phyloP scores from a whole-genome alignment of 2,888 invertebrate genomes.

The Caradrina kadenii region DNA sequence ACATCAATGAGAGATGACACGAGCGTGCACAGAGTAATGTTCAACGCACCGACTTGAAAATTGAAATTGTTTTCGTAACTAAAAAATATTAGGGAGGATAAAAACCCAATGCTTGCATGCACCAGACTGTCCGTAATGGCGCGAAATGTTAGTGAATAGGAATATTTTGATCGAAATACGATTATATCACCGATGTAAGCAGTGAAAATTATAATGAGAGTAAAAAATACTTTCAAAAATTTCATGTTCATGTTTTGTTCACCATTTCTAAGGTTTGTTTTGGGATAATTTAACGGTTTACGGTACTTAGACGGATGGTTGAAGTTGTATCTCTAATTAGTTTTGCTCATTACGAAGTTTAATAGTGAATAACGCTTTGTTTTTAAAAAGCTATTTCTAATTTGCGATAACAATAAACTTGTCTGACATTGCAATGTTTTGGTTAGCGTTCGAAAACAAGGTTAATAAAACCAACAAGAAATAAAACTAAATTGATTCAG shows the following conservation, averaged over 20 bases:
- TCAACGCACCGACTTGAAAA: slow-evolving; percentile 64
- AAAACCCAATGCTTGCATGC: slow-evolving; percentile 77
- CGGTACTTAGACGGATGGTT: background rate
- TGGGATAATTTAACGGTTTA: slow-evolving; percentile 2
- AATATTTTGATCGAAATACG: slow-evolving; percentile 81
- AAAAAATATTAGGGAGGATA: slow-evolving; percentile 80
- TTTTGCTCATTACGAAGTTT: slow-evolving; percentile 33
- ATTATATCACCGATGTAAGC: slow-evolving; percentile 80
- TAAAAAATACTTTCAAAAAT: slow-evolving; percentile 70
- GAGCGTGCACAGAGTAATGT: slow-evolving; percentile 78
- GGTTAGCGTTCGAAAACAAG: slow-evolving; percentile 29
- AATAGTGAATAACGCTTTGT: background rate
- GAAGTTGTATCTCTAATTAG: slow-evolving; percentile 5
- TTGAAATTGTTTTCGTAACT: slow-evolving; percentile 70
- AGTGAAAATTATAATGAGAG: slow-evolving; percentile 68
- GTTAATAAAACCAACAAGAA: background rate
- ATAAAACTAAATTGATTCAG: background rate
- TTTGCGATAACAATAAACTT: slow-evolving; percentile 4
- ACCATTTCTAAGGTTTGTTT: slow-evolving; percentile 22
- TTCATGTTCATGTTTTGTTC: slow-evolving; percentile 69
- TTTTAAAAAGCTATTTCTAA: slow-evolving; percentile 1
- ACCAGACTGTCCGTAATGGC: slow-evolving; percentile 78
- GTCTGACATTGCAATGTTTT: slow-evolving; percentile 43
- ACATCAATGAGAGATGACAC: slow-evolving; percentile 82
- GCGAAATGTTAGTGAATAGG: slow-evolving; percentile 74